Evolutionary conservation across 2,888 invertebrate species (phyloP).

Genomic region (Dascillus cervinus): DNA sequence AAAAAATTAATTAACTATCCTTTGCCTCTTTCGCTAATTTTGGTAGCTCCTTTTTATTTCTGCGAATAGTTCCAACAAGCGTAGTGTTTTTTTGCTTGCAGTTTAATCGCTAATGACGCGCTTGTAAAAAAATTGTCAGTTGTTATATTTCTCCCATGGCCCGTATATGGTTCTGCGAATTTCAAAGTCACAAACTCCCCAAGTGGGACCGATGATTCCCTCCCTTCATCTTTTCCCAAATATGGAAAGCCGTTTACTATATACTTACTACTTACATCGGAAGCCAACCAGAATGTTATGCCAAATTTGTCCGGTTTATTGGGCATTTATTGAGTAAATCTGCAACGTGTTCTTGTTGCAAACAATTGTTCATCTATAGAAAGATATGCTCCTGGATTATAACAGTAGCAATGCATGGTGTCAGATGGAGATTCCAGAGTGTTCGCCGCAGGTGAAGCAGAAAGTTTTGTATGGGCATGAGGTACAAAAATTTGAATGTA

Average conservation of each 20-base stretch:
- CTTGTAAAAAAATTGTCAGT: slow-evolving; percentile 13
- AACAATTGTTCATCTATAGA: neutral
- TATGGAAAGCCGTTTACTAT: slow-evolving; percentile 11
- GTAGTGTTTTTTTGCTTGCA: slow-evolving; percentile 21
- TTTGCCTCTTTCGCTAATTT: slow-evolving; percentile 15
- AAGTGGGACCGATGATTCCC: slow-evolving; percentile 9
- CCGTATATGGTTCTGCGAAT: slow-evolving; percentile 5
- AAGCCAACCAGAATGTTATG: neutral
- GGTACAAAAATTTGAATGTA: slow-evolving; percentile 17
- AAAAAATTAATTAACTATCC: too few relatives aligned
- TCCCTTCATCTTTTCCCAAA: slow-evolving; percentile 10
- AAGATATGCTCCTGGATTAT: slow-evolving; percentile 3
- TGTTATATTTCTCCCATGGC: too few relatives aligned
- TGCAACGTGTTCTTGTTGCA: neutral
- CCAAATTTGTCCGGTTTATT: neutral
- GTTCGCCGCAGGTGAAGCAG: slow-evolving; percentile 13
- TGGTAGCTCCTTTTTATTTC: slow-evolving; percentile 17
- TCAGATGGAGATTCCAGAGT: slow-evolving; percentile 20
- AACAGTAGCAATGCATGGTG: slow-evolving; percentile 9
- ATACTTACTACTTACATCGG: slow-evolving; percentile 6
- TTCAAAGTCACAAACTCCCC: slow-evolving; percentile 8
- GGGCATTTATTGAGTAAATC: neutral
- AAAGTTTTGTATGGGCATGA: too few relatives aligned
- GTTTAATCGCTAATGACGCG: slow-evolving; percentile 12
- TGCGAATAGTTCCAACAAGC: slow-evolving; percentile 22